Evolutionary conservation across 2,888 invertebrate genomes (phyloP), one percentile per base, ranked within the genome.

Genomic region (Sarcophaga caerulescens): DNA sequence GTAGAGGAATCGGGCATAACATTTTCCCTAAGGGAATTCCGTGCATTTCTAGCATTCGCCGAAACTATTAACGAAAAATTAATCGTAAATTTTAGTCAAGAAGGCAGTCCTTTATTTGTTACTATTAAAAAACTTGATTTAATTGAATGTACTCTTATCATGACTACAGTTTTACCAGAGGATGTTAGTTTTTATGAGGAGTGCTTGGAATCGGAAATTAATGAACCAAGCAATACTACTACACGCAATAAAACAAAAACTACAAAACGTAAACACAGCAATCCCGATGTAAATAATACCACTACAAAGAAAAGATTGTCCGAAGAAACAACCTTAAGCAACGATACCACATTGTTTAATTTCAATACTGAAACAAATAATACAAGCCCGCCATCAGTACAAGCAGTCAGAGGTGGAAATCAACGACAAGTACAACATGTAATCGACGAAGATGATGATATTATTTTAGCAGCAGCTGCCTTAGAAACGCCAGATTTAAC

Each of bases 1-100:
- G 80, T 84, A 0, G 88, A 94, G 76, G 96, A 96, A 89, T 95
- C 96, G 0, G 94, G 95, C 25, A 95, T 98, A 47, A 98, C 98
- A 88, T 98, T 98, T 93, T 96, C 97, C 87, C 93, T 98, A 75
- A 97, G 97, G 92, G 98, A 98, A 91, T 95, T 98, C 81, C 94
- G 96, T 91, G 97, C 98, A 1, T 94, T 97, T 19, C 93, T 98
- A 25, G 93, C 94, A 35, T 97, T 98, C 93, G 96, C 97, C 0
- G 98, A 98, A 92, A 94, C 95, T 1, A 94, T 96, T 11, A 95
- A 94, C 89, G 93, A 96, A 77, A 95, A 96, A 75, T 90, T 98
- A 5, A 94, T 95, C 68, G 91, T 97, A 63, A 95, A 95, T 90
- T 98, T 98, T 94, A 96, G 97, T 91, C 94, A 94, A 59, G 95